Evolutionary conservation across 2,797 vertebrate genomes (phyloP).

Genomic region (Siniperca scherzeri): DNA sequence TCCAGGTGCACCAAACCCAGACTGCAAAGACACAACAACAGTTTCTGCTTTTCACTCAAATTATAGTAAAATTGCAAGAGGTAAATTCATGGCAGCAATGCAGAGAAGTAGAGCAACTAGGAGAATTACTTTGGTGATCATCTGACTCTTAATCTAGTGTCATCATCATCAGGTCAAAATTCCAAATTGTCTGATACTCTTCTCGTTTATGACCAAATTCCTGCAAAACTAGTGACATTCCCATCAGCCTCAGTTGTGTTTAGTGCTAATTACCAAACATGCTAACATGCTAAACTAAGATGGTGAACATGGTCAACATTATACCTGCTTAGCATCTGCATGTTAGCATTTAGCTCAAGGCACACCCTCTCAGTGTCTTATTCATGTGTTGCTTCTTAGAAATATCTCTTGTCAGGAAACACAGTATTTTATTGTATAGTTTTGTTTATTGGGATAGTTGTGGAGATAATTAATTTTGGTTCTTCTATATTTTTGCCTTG

Average conservation of each 20-base stretch:
- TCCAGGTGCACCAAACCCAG: not conserved
- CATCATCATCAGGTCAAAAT: too few species aligned
- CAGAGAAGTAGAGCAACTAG: not conserved
- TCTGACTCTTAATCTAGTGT: too few species aligned
- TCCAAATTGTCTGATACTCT: too few species aligned
- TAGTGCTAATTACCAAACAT: too few species aligned
- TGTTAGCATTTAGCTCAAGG: not conserved
- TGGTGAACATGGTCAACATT: too few species aligned
- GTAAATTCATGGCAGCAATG: not conserved
- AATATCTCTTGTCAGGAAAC: not conserved
- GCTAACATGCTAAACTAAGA: too few species aligned
- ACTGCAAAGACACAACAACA: not conserved
- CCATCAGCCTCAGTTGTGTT: too few species aligned
- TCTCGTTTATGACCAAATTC: too few species aligned
- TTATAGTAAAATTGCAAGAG: not conserved
- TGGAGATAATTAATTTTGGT: conserved; percentile 9
- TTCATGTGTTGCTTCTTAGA: not conserved
- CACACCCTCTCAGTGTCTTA: not conserved
- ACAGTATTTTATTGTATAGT: not conserved
- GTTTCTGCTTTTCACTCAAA: conserved; percentile 6
- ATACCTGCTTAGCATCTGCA: not conserved
- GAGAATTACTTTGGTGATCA: not conserved
- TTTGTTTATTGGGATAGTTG: conserved; percentile 11
- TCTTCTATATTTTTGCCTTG: conserved; percentile 4
- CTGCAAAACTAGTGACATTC: too few species aligned